Evolutionary conservation across 2,113 vertebrate genomes (phyloP).

Genomic region (Heteronetta atricapilla): DNA sequence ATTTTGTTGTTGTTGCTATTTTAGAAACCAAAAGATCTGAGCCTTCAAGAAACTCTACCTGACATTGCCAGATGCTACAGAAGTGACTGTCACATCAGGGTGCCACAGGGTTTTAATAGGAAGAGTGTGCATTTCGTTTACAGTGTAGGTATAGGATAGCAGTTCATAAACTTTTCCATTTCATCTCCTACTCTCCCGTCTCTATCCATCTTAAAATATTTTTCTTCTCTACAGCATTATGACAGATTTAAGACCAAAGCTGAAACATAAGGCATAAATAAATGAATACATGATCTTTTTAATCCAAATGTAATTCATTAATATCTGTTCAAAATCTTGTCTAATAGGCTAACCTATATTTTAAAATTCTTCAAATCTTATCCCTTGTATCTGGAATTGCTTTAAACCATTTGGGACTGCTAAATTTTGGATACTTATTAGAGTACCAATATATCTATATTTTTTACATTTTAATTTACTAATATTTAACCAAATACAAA

Average conservation of each 20-base stretch:
- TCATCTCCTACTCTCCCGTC: not conserved
- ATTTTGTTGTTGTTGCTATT: not conserved
- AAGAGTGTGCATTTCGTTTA: not conserved
- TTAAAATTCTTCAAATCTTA: not conserved
- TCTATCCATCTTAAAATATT: not conserved
- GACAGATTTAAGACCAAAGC: constrained; percentile 16
- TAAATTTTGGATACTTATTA: not conserved
- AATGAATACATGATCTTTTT: not conserved
- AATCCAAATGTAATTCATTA: constrained; percentile 1
- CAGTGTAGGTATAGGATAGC: not conserved
- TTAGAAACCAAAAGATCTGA: not conserved
- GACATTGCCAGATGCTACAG: not conserved
- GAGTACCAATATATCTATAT: not conserved
- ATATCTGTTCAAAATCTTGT: not conserved
- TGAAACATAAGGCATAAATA: constrained; percentile 5
- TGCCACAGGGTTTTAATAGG: not conserved
- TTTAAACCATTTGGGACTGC: not conserved
- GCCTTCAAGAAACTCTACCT: not conserved
- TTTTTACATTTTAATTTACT: not conserved
- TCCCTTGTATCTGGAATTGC: not conserved
- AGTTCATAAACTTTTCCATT: not conserved
- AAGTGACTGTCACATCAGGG: not conserved
- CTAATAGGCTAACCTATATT: not conserved
- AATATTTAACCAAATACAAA: not conserved
- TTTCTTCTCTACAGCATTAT: not conserved